phyloP scores from a whole-genome alignment of 2,797 vertebrate genomes.

The Falco berigora region DNA sequence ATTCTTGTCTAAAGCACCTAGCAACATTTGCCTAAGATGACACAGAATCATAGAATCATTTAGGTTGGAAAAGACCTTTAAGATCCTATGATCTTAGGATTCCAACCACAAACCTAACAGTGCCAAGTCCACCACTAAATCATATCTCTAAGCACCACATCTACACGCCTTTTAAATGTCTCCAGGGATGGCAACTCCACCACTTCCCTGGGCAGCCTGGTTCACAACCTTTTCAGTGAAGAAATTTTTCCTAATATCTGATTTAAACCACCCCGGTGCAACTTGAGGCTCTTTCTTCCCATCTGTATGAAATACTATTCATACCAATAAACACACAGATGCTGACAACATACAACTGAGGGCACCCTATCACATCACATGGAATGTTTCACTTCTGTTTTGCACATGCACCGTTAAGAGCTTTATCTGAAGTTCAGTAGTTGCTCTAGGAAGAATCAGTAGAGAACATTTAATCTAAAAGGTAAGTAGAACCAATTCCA shows the following conservation, averaged over 20 bases:
- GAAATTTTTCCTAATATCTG: no score
- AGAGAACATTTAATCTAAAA: neutral
- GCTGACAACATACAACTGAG: neutral
- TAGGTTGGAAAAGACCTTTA: no score
- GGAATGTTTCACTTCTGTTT: neutral
- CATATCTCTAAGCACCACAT: no score
- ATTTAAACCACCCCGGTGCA: no score
- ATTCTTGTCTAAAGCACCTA: neutral
- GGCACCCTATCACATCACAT: neutral
- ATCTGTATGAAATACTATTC: neutral
- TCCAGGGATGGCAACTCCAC: no score
- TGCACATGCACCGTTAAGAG: neutral
- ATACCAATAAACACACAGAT: neutral
- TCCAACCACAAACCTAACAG: no score
- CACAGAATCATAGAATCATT: neutral
- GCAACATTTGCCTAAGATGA: neutral
- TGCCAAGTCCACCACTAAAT: no score
- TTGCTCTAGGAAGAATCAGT: neutral
- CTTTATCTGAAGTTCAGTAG: neutral
- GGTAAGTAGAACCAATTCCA: neutral
- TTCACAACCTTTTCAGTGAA: no score
- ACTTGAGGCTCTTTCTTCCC: neutral
- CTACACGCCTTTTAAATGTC: no score
- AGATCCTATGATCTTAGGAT: no score
- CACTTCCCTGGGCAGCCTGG: no score